Conservation (phyloP, 1,140 invertebrate species). For the Heliothis virescens region DNA sequence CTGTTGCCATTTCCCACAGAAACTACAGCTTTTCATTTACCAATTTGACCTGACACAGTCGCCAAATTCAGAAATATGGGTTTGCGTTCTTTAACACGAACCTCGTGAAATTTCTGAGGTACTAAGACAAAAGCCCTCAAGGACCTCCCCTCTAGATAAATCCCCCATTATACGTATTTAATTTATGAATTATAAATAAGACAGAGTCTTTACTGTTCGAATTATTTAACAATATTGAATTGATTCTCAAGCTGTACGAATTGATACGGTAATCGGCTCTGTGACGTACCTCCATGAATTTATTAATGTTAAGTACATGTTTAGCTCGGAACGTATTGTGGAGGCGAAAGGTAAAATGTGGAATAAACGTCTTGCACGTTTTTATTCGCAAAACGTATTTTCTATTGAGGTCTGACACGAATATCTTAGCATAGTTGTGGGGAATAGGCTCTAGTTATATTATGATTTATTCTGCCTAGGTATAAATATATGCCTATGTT, state of each 20-base stretch:
- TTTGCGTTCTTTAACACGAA: background rate
- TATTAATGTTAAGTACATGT: conserved; percentile 38
- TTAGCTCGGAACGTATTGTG: conserved; percentile 29
- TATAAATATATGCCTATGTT: background rate
- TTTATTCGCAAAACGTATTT: conserved; percentile 3
- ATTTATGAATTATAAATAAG: conserved; percentile 40
- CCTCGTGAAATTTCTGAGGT: background rate
- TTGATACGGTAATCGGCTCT: conserved; percentile 26
- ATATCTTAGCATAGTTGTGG: conserved; percentile 4
- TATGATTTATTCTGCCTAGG: no score
- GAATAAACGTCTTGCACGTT: conserved; percentile 10
- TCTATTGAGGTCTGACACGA: background rate
- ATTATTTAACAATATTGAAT: conserved; percentile 15
- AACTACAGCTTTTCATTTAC: background rate
- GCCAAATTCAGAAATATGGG: background rate
- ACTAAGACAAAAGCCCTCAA: background rate
- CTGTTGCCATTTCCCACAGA: background rate
- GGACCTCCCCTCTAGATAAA: no score
- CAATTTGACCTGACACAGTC: background rate
- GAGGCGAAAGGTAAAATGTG: conserved; percentile 31
- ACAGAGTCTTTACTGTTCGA: conserved; percentile 16
- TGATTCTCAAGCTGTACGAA: conserved; percentile 11
- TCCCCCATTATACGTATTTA: no score
- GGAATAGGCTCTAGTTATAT: background rate
- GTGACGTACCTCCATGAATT: conserved; percentile 22